Base-by-base conservation (phyloP, 2,113 vertebrate species). In the Pterocles gutturalis region DNA sequence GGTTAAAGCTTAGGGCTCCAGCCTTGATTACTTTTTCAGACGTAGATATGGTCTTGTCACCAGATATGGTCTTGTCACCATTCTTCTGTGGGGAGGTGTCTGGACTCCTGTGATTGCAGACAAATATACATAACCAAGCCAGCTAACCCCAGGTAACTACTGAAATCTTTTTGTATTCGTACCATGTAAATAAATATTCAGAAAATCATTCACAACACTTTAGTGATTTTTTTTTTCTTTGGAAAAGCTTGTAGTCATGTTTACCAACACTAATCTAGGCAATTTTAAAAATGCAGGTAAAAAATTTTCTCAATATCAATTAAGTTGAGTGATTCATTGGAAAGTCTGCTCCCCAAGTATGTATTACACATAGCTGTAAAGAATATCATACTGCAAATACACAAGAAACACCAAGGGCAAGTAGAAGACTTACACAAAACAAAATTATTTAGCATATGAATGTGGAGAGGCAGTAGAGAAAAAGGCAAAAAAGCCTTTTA, bases 401-500 rank as follows among this genome's bases (percentile, higher is more conserved):
- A 4, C 17, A 51, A 54, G 48, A 60, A 82, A 58, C 6, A 33
- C 11, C 18, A 76, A 49, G 48, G 46, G 36, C 55, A 75, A 66
- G 11, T 19, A 38, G 25, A 88, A 29, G 4, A 38, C 19, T 88
- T 76, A 51, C 57, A 84, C 24, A 38, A 65, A 86, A 55, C 17
- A 83, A 89, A 92, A 89, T 87, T 72, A 36, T 76, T 83, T 46
- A 33, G 5, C 64, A 61, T 45, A 33, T 10, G 7, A 76, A 72
- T 24, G 24, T 18, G 26, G 10, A 85, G 86, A 83, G 22, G 41
- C 53, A 92, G 41, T 28, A 89, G 22, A 72, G 34, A 78, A 94
- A 91, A 95, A 94, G 28, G 38, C 43, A 61, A 84, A 92, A 75
- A 87, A 11, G 43, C 88, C 31, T 79, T 85, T 90, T 83, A n/a